Evolutionary conservation across 2,888 invertebrate genomes (phyloP).

Genomic region (Drosophila limbata): DNA sequence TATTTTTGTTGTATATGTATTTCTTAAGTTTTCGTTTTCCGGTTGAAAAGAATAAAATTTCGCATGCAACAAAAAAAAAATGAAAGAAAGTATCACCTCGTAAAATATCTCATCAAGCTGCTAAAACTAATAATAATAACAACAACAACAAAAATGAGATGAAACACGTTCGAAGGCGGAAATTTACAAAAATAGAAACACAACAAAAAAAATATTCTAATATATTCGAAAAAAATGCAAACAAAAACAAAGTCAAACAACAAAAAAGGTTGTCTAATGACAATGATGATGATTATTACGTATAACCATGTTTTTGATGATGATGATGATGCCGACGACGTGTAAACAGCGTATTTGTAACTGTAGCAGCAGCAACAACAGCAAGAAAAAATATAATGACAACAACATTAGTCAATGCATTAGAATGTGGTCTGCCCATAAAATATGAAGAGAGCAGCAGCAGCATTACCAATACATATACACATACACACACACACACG

Average conservation of each 20-base stretch:
- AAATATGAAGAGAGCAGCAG: constrained; percentile 26
- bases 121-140: constrained; percentile 40
- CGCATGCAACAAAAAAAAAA: constrained; percentile 20
- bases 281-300: constrained; percentile 19
- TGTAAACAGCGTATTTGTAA: constrained; percentile 29
- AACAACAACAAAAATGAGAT: constrained; percentile 25
- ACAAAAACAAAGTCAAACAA: constrained; percentile 27
- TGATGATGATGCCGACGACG: constrained; percentile 22
- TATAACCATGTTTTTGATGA: constrained; percentile 12
- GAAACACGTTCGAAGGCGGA: constrained; percentile 53
- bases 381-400: constrained; percentile 10
- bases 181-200: constrained; percentile 59
- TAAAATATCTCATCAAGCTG: constrained; percentile 34
- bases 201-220: constrained; percentile 47
- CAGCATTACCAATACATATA: constrained; percentile 16
- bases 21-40: constrained; percentile 32
- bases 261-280: constrained; percentile 8
- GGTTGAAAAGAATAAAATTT: constrained; percentile 33
- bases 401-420: constrained; percentile 29
- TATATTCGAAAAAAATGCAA: constrained; percentile 31
- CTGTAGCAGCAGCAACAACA: constrained; percentile 14
- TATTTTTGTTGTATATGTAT: constrained; percentile 27
- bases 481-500: neutral
- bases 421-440: constrained; percentile 44
- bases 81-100: constrained; percentile 42